These are phyloP conservation scores for Microtus oregoni DNA, from an alignment of 2,113 vertebrate species.

Conservation along the genomic window DNA sequence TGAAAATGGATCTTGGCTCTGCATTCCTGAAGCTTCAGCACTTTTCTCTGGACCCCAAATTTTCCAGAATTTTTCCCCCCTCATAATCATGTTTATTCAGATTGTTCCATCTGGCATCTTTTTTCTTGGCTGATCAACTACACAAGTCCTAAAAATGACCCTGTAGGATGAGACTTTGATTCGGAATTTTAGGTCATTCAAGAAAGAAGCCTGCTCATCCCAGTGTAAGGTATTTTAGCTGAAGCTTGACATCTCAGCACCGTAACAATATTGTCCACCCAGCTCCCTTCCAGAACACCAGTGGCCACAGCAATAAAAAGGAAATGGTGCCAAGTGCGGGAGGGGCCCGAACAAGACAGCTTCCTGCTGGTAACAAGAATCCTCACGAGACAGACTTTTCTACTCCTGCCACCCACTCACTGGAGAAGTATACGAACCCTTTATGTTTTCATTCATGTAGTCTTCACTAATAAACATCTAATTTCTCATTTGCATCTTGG, in stretches of 20 bases:
- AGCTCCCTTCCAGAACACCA: background rate
- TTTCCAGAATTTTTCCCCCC: background rate
- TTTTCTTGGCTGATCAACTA: background rate
- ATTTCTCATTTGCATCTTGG: conserved; percentile 6
- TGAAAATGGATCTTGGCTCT: conserved; percentile 23
- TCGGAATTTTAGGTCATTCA: background rate
- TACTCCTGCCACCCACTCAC: background rate
- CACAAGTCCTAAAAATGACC: background rate
- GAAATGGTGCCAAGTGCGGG: background rate
- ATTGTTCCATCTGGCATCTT: background rate
- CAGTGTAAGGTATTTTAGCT: background rate
- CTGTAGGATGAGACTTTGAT: background rate
- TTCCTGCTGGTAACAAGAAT: background rate
- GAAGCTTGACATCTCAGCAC: background rate
- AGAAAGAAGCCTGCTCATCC: background rate
- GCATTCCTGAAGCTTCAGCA: background rate
- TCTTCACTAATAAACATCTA: background rate
- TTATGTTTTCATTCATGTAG: background rate
- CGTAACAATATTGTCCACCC: background rate
- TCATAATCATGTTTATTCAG: background rate
- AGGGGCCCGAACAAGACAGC: background rate
- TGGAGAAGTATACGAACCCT: background rate
- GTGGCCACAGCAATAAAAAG: background rate
- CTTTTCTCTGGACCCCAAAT: background rate
- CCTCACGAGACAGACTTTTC: background rate